A percentile compares a stretch with the other conserved stretches of the same genome.
Conservation (phyloP, 2,113 vertebrate species). For the Carettochelys insculpta region DNA sequence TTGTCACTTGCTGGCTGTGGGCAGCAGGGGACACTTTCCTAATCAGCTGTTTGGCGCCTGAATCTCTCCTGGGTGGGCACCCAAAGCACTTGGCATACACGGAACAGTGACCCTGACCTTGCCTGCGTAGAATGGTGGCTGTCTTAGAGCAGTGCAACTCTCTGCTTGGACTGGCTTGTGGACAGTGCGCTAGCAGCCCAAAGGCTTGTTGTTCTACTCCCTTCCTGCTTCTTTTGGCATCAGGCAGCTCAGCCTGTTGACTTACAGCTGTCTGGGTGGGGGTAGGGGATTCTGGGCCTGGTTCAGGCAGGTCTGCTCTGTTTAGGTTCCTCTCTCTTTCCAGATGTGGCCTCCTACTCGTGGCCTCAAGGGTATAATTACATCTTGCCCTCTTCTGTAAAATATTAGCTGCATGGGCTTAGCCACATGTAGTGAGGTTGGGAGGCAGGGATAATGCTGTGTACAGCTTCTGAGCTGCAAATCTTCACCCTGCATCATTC, state of each 20-base stretch:
- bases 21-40: too few relatives aligned
- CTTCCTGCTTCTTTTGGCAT: not conserved
- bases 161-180: not conserved
- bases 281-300: not conserved
- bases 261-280: not conserved
- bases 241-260: not conserved
- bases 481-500: not conserved
- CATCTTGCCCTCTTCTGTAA: not conserved
- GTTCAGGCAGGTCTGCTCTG: not conserved
- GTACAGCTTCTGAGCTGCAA: accelerated
- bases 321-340: not conserved
- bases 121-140: not conserved
- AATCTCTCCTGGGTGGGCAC: too few relatives aligned
- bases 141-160: not conserved
- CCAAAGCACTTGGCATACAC: too few relatives aligned
- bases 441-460: accelerated
- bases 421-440: not conserved
- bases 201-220: not conserved
- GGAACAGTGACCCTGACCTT: too few relatives aligned
- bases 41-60: too few relatives aligned
- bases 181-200: not conserved
- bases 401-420: not conserved
- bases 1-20: too few relatives aligned
- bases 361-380: not conserved
- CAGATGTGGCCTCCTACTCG: not conserved